Evolutionary conservation across 2,113 vertebrate genomes (phyloP).

Genomic region (Psilopogon haemacephalus): DNA sequence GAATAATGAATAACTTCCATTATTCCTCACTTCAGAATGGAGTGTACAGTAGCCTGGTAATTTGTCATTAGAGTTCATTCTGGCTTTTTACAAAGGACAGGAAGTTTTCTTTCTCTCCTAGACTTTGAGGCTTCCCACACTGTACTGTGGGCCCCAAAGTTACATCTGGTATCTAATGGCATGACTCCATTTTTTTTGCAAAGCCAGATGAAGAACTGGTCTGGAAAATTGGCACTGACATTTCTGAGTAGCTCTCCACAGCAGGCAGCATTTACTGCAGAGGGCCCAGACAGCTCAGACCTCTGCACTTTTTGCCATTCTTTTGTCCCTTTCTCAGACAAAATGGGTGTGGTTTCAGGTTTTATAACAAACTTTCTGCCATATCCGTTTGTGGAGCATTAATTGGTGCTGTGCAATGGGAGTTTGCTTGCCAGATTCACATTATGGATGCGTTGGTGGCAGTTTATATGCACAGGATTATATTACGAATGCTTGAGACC

Average conservation of each 20-base stretch:
- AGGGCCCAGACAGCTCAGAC: not conserved
- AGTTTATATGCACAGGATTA: not conserved
- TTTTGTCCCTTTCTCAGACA: not conserved
- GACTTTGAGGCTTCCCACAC: not conserved
- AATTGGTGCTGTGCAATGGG: not conserved
- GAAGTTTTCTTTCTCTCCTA: not conserved
- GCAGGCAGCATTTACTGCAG: not conserved
- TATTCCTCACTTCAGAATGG: not conserved
- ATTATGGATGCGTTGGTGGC: not conserved
- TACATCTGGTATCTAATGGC: conserved; percentile 5
- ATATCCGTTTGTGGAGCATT: not conserved
- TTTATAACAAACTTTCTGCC: not conserved
- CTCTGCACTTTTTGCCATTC: not conserved
- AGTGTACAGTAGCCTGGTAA: not conserved
- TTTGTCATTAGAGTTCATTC: not conserved
- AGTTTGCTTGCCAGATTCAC: not conserved
- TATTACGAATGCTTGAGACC: conserved; percentile 2
- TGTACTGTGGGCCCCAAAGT: not conserved
- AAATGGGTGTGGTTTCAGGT: not conserved
- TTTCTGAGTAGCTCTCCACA: not conserved
- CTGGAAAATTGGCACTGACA: not conserved
- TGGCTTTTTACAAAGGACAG: not conserved
- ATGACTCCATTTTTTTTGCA: not conserved
- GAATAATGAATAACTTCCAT: not conserved
- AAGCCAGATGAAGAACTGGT: not conserved